phyloP scores from a whole-genome alignment of 2,888 invertebrate species.

The Acanthoscelides obtectus region DNA sequence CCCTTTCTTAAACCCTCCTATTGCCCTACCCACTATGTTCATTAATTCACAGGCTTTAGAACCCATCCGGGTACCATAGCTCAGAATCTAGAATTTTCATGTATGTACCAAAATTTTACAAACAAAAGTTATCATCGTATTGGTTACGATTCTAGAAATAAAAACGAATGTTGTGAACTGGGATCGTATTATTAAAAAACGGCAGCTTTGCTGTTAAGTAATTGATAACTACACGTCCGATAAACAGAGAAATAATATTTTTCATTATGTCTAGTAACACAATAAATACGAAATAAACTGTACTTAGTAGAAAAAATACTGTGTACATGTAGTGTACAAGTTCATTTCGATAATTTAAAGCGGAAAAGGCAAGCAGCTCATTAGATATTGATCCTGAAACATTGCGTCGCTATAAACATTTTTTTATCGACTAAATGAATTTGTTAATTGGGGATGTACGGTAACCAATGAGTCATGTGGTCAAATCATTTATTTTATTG shows the following conservation, averaged over 20 bases:
- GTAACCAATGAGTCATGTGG: neutral
- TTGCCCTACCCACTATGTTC: neutral
- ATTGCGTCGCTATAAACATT: neutral
- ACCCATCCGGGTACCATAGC: too few relatives aligned
- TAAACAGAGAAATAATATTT: neutral
- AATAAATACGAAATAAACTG: neutral
- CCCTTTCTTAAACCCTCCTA: neutral
- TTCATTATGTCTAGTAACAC: neutral
- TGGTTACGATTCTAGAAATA: too few relatives aligned
- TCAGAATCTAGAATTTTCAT: too few relatives aligned
- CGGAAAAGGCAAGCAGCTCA: neutral
- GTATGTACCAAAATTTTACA: too few relatives aligned
- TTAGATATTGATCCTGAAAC: neutral
- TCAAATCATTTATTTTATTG: neutral
- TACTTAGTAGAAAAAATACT: neutral
- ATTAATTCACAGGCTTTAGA: too few relatives aligned
- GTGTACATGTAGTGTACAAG: neutral
- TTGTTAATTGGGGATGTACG: neutral
- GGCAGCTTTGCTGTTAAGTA: neutral
- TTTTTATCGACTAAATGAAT: neutral
- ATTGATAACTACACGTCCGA: neutral
- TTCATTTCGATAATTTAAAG: neutral
- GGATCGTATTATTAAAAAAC: neutral
- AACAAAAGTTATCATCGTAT: too few relatives aligned
- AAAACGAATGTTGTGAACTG: neutral